Base-by-base conservation (phyloP, 2,888 invertebrate genomes). In the Drosophila anomelani region DNA sequence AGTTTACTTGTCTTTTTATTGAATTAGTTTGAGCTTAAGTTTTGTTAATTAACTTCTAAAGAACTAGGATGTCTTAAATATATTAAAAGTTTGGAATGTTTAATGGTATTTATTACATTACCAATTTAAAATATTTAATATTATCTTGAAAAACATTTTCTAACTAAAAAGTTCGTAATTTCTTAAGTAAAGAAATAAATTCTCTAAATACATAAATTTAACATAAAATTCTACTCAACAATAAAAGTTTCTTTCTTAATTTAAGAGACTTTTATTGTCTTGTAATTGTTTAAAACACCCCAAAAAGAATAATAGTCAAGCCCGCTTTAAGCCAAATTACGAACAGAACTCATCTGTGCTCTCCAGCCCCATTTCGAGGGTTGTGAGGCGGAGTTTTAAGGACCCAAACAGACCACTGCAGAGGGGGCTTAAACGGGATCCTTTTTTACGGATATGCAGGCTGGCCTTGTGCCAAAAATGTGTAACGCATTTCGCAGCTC, bases 401-500 rank as follows among this genome's bases (percentile, higher is more conserved):
- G 41, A 43, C 41, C 41, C 47, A 12, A n/a, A 20, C 12, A 20
- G 13, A 36, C 56, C 47, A 56, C 67, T 49, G 67, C 67, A 68
- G 41, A 36, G 39, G 10, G 56, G 61, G 57, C 67, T 67, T 68
- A 68, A 67, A 49, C 47, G 47, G 43, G 41, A 56, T 23, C 38
- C 67, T 56, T 68, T 63, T 64, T 67, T 67, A 55, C 56, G 20
- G 29, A 56, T 66, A n/a, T 68, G 47, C 47, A 56, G 12, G 66
- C 71, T 86, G 88, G 86, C 85, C 73, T 44, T 23, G 32, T 49
- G 56, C 85, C 86, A 86, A 81, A 73, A 74, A 71, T 75, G 70
- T 66, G 58, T 69, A 75, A 54, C 44, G 72, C 68, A 62, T 43
- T 72, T 73, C 49, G 61, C 68, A 64, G 41, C 66, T 54, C 67